Conservation (phyloP, 2,113 vertebrate species). For the Apodemus sylvaticus region DNA sequence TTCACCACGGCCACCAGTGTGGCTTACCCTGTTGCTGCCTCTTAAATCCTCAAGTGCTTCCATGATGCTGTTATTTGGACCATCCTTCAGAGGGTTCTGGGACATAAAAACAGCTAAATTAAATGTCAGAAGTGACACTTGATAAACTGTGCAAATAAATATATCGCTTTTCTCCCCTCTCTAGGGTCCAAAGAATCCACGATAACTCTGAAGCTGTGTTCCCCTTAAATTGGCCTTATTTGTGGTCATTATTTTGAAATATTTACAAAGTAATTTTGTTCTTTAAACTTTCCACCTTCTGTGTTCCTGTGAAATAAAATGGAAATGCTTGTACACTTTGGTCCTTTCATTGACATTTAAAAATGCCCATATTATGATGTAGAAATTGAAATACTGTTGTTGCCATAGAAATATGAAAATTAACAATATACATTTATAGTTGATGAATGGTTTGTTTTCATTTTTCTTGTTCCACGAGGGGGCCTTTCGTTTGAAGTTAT, state of each 20-base stretch:
- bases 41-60: constrained; percentile 44
- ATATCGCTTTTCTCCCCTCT: constrained; percentile 7
- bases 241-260: constrained; percentile 49
- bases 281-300: background rate
- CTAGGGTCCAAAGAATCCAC: constrained; percentile 38
- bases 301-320: constrained; percentile 39
- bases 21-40: constrained; percentile 37
- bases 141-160: constrained; percentile 70
- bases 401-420: constrained; percentile 31
- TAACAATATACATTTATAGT: background rate
- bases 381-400: constrained; percentile 38
- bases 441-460: constrained; percentile 40
- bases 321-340: constrained; percentile 24
- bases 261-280: constrained; percentile 43
- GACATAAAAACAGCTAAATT: constrained; percentile 65
- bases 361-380: constrained; percentile 5
- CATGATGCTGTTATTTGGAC: constrained; percentile 29
- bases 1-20: background rate
- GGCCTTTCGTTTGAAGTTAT: background rate
- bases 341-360: background rate
- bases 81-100: background rate
- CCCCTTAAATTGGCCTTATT: constrained; percentile 6
- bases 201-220: constrained; percentile 32
- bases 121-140: constrained; percentile 69
- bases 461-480: background rate